These are phyloP conservation scores for Macrosteles quadrilineatus DNA, from an alignment of 1,140 invertebrate genomes.

Conservation along the genomic window DNA sequence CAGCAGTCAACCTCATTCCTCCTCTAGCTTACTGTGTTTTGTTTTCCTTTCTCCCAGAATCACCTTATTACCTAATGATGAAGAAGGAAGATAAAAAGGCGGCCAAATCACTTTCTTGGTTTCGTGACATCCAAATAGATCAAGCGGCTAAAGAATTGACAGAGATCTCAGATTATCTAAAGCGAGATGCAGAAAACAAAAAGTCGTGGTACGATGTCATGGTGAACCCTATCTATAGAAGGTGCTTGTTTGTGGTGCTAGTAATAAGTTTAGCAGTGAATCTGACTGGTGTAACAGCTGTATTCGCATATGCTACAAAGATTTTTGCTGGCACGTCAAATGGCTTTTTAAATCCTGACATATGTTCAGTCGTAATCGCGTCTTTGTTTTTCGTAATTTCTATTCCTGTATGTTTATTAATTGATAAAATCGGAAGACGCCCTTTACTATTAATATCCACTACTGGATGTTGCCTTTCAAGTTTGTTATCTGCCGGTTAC, in stretches of 20 bases:
- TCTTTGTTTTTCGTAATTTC: background rate
- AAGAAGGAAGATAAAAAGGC: conserved; percentile 64
- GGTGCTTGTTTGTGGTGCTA: background rate
- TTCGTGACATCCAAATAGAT: conserved; percentile 54
- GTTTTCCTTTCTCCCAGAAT: conserved; percentile 64
- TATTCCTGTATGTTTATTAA: background rate
- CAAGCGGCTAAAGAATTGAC: conserved; percentile 12
- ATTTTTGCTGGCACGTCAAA: background rate
- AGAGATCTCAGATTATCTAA: background rate
- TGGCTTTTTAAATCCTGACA: background rate
- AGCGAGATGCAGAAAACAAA: conserved; percentile 10
- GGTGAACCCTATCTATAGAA: background rate
- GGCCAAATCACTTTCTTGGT: conserved; percentile 60
- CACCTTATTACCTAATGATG: conserved; percentile 68
- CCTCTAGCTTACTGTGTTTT: conserved; percentile 42
- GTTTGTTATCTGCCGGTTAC: background rate
- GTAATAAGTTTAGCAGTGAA: background rate
- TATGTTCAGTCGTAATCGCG: background rate
- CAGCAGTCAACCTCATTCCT: conserved; percentile 15
- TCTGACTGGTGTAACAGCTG: background rate
- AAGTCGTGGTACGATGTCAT: conserved; percentile 17
- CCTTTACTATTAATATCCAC: conserved; percentile 15
- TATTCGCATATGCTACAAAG: conserved; percentile 15
- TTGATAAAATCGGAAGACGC: conserved; percentile 15
- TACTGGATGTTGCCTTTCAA: conserved; percentile 6